phyloP scores from a whole-genome alignment of 2,113 vertebrate species.

The Zootoca vivipara region DNA sequence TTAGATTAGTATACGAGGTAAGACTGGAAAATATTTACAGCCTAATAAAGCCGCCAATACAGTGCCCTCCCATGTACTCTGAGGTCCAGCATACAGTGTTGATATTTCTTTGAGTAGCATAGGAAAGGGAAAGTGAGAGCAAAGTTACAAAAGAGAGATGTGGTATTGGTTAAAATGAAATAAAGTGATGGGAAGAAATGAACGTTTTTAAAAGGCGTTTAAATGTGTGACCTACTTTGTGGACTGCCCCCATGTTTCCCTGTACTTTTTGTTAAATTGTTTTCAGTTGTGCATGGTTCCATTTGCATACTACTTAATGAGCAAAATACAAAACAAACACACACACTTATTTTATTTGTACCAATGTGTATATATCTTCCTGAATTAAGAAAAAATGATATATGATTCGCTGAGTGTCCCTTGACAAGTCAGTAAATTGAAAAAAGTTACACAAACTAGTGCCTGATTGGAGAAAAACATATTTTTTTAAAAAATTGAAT shows the following conservation, averaged over 20 bases:
- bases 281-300: background rate
- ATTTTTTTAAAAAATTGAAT: no score
- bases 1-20: background rate
- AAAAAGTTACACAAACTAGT: background rate
- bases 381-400: background rate
- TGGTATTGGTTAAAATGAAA: background rate
- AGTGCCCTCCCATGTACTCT: background rate
- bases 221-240: background rate
- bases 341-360: background rate
- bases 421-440: background rate
- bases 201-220: background rate
- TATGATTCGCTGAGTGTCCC: background rate
- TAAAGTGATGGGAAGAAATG: background rate
- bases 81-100: background rate
- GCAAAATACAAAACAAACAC: no score
- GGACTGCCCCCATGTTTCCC: background rate
- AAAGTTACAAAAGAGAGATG: background rate
- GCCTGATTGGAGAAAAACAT: background rate
- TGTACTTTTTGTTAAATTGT: background rate
- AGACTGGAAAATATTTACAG: background rate
- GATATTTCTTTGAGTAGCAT: background rate
- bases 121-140: background rate
- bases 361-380: background rate
- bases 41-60: background rate
- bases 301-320: no score